Percentiles rank a stretch among this genome's conserved stretches.
These are phyloP conservation scores for Onychorhynchus coronatus DNA, from an alignment of 2,113 vertebrate species.

Conservation along the genomic window DNA sequence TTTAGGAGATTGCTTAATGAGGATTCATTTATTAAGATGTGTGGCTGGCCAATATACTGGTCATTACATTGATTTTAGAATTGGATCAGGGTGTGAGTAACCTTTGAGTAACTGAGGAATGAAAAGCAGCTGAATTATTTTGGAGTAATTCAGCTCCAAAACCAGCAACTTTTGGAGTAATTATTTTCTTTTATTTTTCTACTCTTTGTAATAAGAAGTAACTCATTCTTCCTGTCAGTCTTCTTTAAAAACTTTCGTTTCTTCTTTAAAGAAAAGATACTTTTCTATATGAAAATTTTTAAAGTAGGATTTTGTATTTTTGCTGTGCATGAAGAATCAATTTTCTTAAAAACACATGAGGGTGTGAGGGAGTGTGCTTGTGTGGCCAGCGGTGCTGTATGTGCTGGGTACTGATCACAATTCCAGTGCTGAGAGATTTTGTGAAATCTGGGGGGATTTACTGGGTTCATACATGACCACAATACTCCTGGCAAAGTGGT, in stretches of 20 bases:
- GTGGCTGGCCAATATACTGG: neutral
- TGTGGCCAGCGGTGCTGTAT: neutral
- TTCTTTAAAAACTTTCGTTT: neutral
- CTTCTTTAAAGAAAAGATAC: neutral
- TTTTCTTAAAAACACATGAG: neutral
- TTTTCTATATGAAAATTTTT: neutral
- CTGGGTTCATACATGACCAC: neutral
- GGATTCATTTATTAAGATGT: conserved; percentile 1
- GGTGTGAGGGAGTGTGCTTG: neutral
- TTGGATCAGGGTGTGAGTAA: neutral
- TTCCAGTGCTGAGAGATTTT: neutral
- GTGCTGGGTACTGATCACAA: neutral
- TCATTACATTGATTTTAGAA: neutral
- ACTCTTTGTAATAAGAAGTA: neutral
- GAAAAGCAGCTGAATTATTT: neutral
- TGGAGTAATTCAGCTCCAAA: no score
- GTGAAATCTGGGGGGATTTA: neutral
- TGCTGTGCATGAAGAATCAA: neutral
- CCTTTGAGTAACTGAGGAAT: neutral
- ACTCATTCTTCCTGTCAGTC: neutral
- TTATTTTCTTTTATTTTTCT: neutral
- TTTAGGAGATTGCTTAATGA: conserved; percentile 7
- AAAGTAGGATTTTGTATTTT: neutral
- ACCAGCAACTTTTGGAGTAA: neutral
- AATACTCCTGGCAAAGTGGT: no score